A percentile compares a stretch with the other conserved stretches of the same genome.
phyloP scores from a whole-genome alignment of 2,888 invertebrate species.

The Drosophila trichaetosa region DNA sequence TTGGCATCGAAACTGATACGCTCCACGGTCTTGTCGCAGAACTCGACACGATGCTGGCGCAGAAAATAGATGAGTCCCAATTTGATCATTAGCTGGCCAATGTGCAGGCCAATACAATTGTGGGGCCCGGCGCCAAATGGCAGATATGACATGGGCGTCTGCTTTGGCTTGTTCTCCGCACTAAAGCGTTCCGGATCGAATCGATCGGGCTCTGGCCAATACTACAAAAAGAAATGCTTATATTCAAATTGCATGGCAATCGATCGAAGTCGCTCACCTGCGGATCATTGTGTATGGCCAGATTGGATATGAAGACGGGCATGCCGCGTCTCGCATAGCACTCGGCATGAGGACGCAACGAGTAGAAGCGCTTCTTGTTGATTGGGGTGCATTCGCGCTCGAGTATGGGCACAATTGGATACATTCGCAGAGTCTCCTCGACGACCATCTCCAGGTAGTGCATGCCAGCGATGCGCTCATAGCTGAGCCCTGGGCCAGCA shows the following conservation, averaged over 20 bases:
- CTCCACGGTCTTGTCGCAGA: slow-evolving; percentile 77
- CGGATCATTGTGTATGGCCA: slow-evolving; percentile 83
- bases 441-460: slow-evolving; percentile 85
- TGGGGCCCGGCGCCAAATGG: slow-evolving; percentile 83
- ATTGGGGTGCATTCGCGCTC: slow-evolving; percentile 83
- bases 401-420: slow-evolving; percentile 84
- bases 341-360: slow-evolving; percentile 82
- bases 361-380: slow-evolving; percentile 79
- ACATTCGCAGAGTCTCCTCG: slow-evolving; percentile 83
- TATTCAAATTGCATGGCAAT: not conserved
- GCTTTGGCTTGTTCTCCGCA: slow-evolving; percentile 70
- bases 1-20: slow-evolving; percentile 79
- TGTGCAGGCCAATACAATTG: slow-evolving; percentile 82
- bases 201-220: slow-evolving; percentile 83
- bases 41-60: slow-evolving; percentile 79
- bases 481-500: slow-evolving; percentile 73
- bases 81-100: slow-evolving; percentile 81
- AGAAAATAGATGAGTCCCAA: slow-evolving; percentile 83
- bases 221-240: slow-evolving; percentile 53
- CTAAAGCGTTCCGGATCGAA: slow-evolving; percentile 84
- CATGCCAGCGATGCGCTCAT: slow-evolving; percentile 84
- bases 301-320: slow-evolving; percentile 84
- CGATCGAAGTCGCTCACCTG: slow-evolving; percentile 66
- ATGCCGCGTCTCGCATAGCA: slow-evolving; percentile 81
- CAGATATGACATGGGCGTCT: slow-evolving; percentile 82